Evolutionary conservation across 2,888 invertebrate genomes (phyloP).

Genomic region (Tetrapedia diversipes): DNA sequence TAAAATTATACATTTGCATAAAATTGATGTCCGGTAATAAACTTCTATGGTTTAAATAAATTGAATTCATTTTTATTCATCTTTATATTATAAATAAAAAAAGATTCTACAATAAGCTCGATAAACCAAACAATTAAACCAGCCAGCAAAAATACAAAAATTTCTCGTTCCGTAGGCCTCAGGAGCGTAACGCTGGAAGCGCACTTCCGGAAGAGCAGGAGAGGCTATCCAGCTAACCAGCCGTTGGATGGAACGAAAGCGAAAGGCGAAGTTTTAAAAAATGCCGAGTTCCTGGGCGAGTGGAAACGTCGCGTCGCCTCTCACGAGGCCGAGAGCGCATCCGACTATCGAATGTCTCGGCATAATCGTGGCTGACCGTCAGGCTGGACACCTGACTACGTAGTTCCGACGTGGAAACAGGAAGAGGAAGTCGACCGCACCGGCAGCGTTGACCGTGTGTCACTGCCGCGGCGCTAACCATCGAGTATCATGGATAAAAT

Average conservation of each 20-base stretch:
- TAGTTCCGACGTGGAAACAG: conserved; percentile 79
- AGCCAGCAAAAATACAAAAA: too few species aligned
- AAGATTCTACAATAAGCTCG: too few species aligned
- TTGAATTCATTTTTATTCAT: too few species aligned
- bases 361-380: conserved; percentile 60
- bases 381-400: conserved; percentile 78
- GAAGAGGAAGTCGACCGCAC: conserved; percentile 81
- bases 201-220: conserved; percentile 10
- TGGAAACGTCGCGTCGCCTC: conserved; percentile 29
- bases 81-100: too few species aligned
- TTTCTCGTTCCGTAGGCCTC: background rate
- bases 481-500: conserved; percentile 44
- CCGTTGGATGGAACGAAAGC: background rate
- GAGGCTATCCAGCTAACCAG: background rate
- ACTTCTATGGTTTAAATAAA: too few species aligned
- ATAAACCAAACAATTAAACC: too few species aligned
- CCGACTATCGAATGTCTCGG: conserved; percentile 63
- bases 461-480: conserved; percentile 33
- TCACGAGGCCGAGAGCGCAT: conserved; percentile 47
- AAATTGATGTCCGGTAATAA: too few species aligned
- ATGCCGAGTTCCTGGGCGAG: background rate
- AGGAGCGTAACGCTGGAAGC: background rate
- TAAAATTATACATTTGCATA: too few species aligned
- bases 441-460: conserved; percentile 59
- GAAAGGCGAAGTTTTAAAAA: conserved; percentile 4